A percentile compares a stretch with the other conserved stretches of the same genome.
Conservation (phyloP, 2,797 vertebrate species). For the Lutjanus campechanus region DNA sequence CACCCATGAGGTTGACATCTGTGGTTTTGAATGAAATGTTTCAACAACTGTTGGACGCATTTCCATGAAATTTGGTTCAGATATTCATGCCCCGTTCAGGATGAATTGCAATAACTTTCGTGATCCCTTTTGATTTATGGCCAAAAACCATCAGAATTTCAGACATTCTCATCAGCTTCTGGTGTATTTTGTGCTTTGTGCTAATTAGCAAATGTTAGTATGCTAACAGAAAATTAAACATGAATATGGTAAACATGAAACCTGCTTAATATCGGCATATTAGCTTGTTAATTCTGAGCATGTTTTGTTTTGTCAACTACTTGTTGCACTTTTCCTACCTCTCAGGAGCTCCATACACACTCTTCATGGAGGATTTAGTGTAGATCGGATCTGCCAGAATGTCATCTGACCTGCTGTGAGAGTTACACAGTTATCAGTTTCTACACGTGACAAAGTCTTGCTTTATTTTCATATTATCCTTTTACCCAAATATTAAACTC, state of each 20-base stretch:
- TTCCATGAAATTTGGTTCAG: not conserved
- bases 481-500: not conserved
- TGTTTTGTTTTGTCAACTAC: not conserved
- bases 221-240: not conserved
- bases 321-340: conserved; percentile 75
- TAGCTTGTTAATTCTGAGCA: not conserved
- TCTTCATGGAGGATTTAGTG: conserved; percentile 70
- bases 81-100: not conserved
- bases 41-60: not conserved
- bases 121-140: not conserved
- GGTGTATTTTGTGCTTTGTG: not conserved
- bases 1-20: conserved; percentile 1
- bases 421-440: conserved; percentile 45
- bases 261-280: conserved; percentile 12
- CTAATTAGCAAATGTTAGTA: not conserved
- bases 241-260: not conserved
- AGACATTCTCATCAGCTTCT: too few relatives aligned
- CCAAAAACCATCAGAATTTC: too few relatives aligned
- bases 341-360: conserved; percentile 79
- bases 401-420: conserved; percentile 66
- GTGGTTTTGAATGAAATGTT: not conserved
- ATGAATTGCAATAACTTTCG: not conserved
- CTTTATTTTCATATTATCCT: not conserved
- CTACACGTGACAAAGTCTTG: not conserved
- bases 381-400: conserved; percentile 34